These are phyloP conservation scores for Blastobasis lacticolella DNA, from an alignment of 2,888 invertebrate species.

Conservation along the genomic window DNA sequence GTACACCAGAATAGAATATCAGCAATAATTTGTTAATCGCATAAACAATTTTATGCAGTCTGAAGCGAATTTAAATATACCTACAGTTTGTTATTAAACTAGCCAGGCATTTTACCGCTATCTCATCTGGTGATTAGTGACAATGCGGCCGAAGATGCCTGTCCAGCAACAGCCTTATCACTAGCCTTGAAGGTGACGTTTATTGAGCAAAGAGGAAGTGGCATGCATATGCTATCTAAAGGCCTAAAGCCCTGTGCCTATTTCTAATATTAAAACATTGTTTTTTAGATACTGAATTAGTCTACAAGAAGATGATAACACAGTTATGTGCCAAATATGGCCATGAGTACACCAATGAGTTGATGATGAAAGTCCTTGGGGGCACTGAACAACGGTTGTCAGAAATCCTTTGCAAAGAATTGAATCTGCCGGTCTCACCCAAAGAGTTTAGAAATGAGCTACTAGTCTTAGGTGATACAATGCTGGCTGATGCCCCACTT, in stretches of 20 bases:
- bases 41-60: no score
- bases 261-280: background rate
- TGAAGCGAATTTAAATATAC: no score
- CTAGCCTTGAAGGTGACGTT: no score
- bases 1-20: no score
- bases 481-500: constrained; percentile 76
- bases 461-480: constrained; percentile 71
- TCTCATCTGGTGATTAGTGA: no score
- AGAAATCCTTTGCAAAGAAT: constrained; percentile 78
- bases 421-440: constrained; percentile 79
- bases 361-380: constrained; percentile 85
- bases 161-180: no score
- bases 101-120: no score
- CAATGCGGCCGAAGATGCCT: no score
- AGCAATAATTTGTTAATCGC: no score
- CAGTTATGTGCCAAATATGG: constrained; percentile 81
- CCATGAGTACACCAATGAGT: constrained; percentile 84
- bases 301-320: constrained; percentile 84
- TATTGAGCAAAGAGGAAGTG: background rate
- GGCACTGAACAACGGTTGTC: constrained; percentile 81
- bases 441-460: constrained; percentile 79
- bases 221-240: background rate
- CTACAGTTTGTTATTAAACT: no score
- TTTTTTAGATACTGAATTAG: constrained; percentile 84
- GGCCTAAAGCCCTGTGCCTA: background rate